Evolutionary conservation across 2,888 invertebrate species (phyloP).

Genomic region (Oeneis ivallda): DNA sequence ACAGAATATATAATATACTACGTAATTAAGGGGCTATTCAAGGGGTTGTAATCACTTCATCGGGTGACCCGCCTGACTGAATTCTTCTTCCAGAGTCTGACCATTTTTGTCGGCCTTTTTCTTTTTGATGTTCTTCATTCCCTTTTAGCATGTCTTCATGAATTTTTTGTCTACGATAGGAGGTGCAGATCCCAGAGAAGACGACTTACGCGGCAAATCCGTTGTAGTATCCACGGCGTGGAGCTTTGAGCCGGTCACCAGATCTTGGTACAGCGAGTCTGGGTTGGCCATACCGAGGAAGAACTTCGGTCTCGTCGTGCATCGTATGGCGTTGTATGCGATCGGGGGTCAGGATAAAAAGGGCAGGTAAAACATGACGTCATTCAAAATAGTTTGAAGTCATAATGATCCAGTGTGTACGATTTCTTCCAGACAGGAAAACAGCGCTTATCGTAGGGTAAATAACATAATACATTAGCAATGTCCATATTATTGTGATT

Average conservation of each 20-base stretch:
- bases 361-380: slow-evolving; percentile 63
- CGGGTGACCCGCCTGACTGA: background rate
- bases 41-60: too few relatives aligned
- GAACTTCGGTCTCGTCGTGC: slow-evolving; percentile 86
- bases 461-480: too few relatives aligned
- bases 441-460: too few relatives aligned
- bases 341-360: slow-evolving; percentile 86
- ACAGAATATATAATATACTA: too few relatives aligned
- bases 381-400: too few relatives aligned
- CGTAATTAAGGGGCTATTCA: too few relatives aligned
- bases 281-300: slow-evolving; percentile 83
- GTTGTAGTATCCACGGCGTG: slow-evolving; percentile 84
- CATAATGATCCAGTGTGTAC: too few relatives aligned
- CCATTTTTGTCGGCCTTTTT: background rate
- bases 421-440: too few relatives aligned
- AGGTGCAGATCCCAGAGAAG: slow-evolving; percentile 84
- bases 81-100: background rate
- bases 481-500: too few relatives aligned
- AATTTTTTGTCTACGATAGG: slow-evolving; percentile 62
- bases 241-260: slow-evolving; percentile 85
- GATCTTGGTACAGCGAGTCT: slow-evolving; percentile 84
- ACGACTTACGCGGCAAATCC: slow-evolving; percentile 79
- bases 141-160: background rate
- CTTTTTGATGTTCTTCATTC: background rate
- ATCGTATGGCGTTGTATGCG: slow-evolving; percentile 84